Percentiles rank a stretch among this genome's conserved stretches.
Evolutionary conservation across 2,113 vertebrate species (phyloP).

Genomic region (Siniperca chuatsi): DNA sequence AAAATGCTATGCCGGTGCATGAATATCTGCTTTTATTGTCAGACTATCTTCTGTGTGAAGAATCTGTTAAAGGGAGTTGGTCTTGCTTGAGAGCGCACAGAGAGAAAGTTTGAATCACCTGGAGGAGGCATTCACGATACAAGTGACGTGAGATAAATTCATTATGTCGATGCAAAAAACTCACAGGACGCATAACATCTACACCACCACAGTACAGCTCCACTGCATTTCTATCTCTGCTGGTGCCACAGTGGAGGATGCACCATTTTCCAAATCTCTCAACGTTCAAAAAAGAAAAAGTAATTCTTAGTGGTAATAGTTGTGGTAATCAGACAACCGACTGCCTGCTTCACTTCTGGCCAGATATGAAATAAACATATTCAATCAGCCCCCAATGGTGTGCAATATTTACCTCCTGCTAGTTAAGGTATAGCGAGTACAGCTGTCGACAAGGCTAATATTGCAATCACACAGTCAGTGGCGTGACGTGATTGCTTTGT

Average conservation of each 20-base stretch:
- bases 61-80: slow-evolving; percentile 71
- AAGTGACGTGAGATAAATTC: slow-evolving; percentile 61
- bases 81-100: slow-evolving; percentile 62
- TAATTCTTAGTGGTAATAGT: slow-evolving; percentile 33
- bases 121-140: slow-evolving; percentile 51
- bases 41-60: slow-evolving; percentile 64
- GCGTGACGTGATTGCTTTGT: slow-evolving; percentile 49
- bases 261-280: neutral
- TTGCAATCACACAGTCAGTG: slow-evolving; percentile 66
- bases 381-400: slow-evolving; percentile 74
- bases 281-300: slow-evolving; percentile 3
- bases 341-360: slow-evolving; percentile 40
- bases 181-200: slow-evolving; percentile 30
- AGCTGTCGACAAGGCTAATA: slow-evolving; percentile 60
- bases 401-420: slow-evolving; percentile 63
- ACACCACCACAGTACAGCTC: slow-evolving; percentile 2
- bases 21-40: slow-evolving; percentile 77
- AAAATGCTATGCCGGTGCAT: slow-evolving; percentile 68
- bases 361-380: slow-evolving; percentile 61
- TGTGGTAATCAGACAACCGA: slow-evolving; percentile 56
- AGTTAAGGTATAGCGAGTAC: slow-evolving; percentile 52
- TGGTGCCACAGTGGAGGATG: slow-evolving; percentile 16
- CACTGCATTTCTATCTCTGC: slow-evolving; percentile 49
- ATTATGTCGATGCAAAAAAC: slow-evolving; percentile 45
- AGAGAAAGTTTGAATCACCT: slow-evolving; percentile 70